Base-by-base conservation (phyloP, 2,888 invertebrate species). In the Drosophila histrio region DNA sequence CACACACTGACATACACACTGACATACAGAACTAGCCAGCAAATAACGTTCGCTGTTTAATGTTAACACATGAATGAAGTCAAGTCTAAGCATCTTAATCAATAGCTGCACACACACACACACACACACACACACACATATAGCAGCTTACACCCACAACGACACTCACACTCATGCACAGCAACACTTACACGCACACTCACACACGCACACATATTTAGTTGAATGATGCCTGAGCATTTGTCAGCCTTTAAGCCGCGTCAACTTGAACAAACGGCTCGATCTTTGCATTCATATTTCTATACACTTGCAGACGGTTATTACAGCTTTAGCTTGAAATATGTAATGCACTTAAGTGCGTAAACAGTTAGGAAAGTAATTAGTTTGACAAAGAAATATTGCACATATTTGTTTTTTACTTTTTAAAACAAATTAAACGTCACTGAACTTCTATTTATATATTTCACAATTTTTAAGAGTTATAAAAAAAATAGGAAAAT, bases 61-160 rank as follows among this genome's bases (percentile, higher is more conserved):
- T 59, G 67, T 83, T 82, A 79, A 77, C 87, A 86, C 79, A 79
- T 81, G 77, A 84, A 74, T 83, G 82, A 87, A 87, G 79, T 81
- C 87, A 78, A 73, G 56, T 69, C 50, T 64, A 79, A 77, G 73
- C 85, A 77, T 77, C 77, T 87, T 87, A 87, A 84, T 74, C 82
- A 87, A 82, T 57, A 57, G 26, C 52, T 54, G 47, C 44, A 63
- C 69, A 57, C 50, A 61, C 56, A 49, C 53, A 54, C 17, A 52
- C 32, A 46, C 28, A 43, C 34, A 11, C 39, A 24, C 58, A 39
- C 54, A 47, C 26, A 59, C 46, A 39, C 52, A 54, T n/a, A 80
- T 53, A 54, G 21, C 47, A 46, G 44, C 44, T n/a, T n/a, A 39
- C 54, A 47, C 26, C 56, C 46, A 39, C 52, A 54, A 15, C 46